Evolutionary conservation across 1,140 invertebrate genomes (phyloP).

Genomic region (Hylyphantes graminicola): DNA sequence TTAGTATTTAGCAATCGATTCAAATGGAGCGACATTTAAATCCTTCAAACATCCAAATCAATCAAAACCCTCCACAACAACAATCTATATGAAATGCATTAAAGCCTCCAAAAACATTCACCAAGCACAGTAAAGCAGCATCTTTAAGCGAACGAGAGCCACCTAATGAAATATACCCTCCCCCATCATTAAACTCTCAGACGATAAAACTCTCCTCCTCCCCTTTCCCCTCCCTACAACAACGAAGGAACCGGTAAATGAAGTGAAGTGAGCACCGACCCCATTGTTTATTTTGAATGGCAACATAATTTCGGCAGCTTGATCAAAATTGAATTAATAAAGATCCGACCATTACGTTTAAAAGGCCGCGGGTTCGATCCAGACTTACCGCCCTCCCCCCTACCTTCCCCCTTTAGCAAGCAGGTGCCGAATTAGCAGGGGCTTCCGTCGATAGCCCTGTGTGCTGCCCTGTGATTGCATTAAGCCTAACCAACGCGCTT

Average conservation of each 20-base stretch:
- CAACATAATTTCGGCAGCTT: constrained; percentile 62
- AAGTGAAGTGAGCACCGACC: constrained; percentile 47
- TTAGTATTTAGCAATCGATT: too few relatives aligned
- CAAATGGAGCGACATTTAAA: too few relatives aligned
- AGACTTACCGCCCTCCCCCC: not conserved
- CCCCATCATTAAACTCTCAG: constrained; percentile 22
- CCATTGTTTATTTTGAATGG: constrained; percentile 62
- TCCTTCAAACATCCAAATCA: not conserved
- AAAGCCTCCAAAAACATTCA: constrained; percentile 13
- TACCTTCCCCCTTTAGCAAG: constrained; percentile 6
- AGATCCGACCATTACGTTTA: constrained; percentile 61
- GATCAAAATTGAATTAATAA: constrained; percentile 63
- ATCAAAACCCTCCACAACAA: not conserved
- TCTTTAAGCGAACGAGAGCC: not conserved
- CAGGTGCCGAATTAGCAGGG: constrained; percentile 49
- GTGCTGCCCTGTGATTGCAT: constrained; percentile 61
- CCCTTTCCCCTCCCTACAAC: not conserved
- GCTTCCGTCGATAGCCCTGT: constrained; percentile 56
- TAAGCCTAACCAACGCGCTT: constrained; percentile 61
- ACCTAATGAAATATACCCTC: constrained; percentile 24
- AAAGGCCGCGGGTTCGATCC: constrained; percentile 48
- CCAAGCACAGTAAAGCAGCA: constrained; percentile 1
- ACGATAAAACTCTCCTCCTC: not conserved
- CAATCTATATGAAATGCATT: constrained; percentile 14
- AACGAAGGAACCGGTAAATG: not conserved